Base-by-base conservation (phyloP, 2,797 vertebrate species). In the Hydrophis major region DNA sequence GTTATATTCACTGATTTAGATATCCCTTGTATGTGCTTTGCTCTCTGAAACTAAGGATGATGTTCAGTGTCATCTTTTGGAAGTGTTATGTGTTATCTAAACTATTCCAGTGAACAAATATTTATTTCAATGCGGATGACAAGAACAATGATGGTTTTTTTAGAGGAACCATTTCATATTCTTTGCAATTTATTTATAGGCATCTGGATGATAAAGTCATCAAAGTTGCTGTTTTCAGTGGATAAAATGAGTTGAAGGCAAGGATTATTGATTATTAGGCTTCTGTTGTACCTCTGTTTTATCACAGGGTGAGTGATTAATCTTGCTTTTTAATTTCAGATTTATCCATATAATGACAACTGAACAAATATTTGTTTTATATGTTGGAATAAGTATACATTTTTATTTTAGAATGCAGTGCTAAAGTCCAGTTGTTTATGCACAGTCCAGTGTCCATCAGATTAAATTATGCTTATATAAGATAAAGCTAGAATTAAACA, bases 171-270 rank as follows among this genome's bases (percentile, higher is more conserved):
- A 86, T 86, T 90, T 93, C 32, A 90, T 6, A 57, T 78, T 20
- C n/a, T 42, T 89, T 86, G 4, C 8, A n/a, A 6, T 90, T 92
- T 90, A 57, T 87, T 47, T 92, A 66, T 87, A 93, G 89, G 89
- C 12, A 92, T 50, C 32, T 87, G 50, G 7, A 12, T 89, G 53
- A 55, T 59, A 66, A 27, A 11, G 20, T 61, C 59, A 57, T 69
- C 78, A 57, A 32, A 6, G 25, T 11, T 92, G 91, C 37, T 78
- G 16, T n/a, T 59, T 25, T 83, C 66, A 12, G 22, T 90, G 92
- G 50, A 42, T 92, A 93, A 93, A 87, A 93, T 69, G 59, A 93
- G 78, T 87, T 86, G 92, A 93, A 87, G 78, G n/a, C n/a, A 90
- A 18, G 22, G 16, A 69, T 93, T 90, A 11, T 25, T 87, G 59